These are phyloP conservation scores for Cepaea hortensis DNA, from an alignment of 2,888 invertebrate genomes.

Conservation along the genomic window DNA sequence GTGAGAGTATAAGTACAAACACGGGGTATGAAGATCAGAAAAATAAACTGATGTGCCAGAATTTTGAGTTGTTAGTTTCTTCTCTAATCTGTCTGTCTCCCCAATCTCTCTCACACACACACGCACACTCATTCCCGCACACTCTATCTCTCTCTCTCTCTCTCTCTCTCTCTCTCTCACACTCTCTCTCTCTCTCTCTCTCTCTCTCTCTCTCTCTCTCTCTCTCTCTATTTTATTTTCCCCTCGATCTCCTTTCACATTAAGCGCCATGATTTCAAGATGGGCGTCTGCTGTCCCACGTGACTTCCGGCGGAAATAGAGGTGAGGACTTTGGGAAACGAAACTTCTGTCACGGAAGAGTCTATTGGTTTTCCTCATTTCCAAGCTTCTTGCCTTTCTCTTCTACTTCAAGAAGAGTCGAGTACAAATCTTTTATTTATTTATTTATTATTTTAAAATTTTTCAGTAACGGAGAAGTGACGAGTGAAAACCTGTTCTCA, in stretches of 20 bases:
- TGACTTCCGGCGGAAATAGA: slow-evolving; percentile 42
- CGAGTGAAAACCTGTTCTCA: too few relatives aligned
- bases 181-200: background rate
- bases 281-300: slow-evolving; percentile 16
- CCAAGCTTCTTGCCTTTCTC: background rate
- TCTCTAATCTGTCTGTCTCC: background rate
- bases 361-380: background rate
- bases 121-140: background rate
- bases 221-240: background rate
- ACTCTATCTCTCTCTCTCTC: background rate
- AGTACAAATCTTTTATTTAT: too few relatives aligned
- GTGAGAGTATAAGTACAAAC: too few relatives aligned
- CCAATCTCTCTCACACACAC: background rate
- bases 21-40: too few relatives aligned
- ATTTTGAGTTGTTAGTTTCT: too few relatives aligned
- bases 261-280: background rate
- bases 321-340: slow-evolving; percentile 33
- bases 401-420: background rate
- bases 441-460: background rate
- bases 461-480: background rate
- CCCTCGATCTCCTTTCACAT: background rate
- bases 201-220: background rate
- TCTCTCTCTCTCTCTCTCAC: background rate
- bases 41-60: too few relatives aligned
- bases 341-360: background rate